phyloP scores from a whole-genome alignment of 2,888 invertebrate species.

The Callinectes sapidus region DNA sequence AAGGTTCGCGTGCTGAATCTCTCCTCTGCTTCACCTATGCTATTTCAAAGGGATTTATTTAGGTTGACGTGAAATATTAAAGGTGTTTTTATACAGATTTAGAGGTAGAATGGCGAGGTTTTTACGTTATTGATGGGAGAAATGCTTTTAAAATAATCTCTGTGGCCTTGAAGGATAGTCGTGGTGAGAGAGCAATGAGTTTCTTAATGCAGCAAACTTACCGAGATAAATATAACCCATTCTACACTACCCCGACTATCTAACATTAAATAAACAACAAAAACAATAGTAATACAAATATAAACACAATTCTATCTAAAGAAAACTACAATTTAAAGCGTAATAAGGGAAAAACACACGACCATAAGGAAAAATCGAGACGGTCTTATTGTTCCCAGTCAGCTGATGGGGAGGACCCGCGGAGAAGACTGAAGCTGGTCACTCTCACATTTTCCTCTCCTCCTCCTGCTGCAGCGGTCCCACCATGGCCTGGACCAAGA shows the following conservation, averaged over 20 bases:
- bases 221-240: not conserved
- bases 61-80: too few relatives aligned
- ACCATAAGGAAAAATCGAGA: not conserved
- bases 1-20: not conserved
- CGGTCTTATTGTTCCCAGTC: not conserved
- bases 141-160: too few relatives aligned
- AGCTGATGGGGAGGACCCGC: not conserved
- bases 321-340: not conserved
- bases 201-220: too few relatives aligned
- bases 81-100: too few relatives aligned
- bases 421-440: not conserved
- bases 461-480: not conserved
- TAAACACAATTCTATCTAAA: not conserved
- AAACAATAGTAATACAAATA: too few relatives aligned
- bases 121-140: too few relatives aligned
- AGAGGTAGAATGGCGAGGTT: too few relatives aligned
- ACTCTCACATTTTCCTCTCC: not conserved
- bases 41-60: too few relatives aligned
- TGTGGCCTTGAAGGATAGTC: too few relatives aligned
- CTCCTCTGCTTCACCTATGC: too few relatives aligned
- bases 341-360: not conserved
- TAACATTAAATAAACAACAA: not conserved
- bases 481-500: constrained; percentile 53
- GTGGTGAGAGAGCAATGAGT: too few relatives aligned
- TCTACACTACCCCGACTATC: not conserved